Evolutionary conservation across 2,888 invertebrate species (phyloP).

Genomic region (Serripes groenlandicus): DNA sequence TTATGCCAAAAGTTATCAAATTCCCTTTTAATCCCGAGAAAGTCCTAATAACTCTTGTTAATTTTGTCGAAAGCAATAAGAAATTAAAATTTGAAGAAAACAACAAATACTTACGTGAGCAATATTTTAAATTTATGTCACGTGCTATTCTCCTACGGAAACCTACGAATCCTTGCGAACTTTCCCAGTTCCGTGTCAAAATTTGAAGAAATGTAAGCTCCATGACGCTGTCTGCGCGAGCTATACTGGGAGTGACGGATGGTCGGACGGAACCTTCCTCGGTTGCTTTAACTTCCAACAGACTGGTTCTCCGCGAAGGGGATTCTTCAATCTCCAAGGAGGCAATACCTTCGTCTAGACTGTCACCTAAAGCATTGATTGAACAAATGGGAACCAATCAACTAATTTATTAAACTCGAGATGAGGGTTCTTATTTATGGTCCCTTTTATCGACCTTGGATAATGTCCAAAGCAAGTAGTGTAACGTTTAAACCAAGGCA

Average conservation of each 20-base stretch:
- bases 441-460: too few relatives aligned
- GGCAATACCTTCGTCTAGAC: constrained; percentile 52
- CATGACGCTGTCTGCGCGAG: constrained; percentile 63
- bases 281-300: background rate
- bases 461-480: too few relatives aligned
- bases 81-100: background rate
- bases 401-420: too few relatives aligned
- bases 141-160: constrained; percentile 62
- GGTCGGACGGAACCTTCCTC: background rate
- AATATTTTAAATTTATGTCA: constrained; percentile 68
- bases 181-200: constrained; percentile 54
- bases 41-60: too few relatives aligned
- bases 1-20: too few relatives aligned
- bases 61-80: too few relatives aligned
- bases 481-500: too few relatives aligned
- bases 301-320: background rate
- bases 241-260: background rate
- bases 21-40: too few relatives aligned
- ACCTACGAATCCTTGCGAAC: constrained; percentile 51
- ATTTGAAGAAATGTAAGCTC: constrained; percentile 47
- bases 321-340: constrained; percentile 32
- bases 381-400: too few relatives aligned
- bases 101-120: constrained; percentile 61
- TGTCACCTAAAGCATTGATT: constrained; percentile 2
- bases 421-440: too few relatives aligned